Percentiles rank a stretch among this genome's conserved stretches.
phyloP scores from a whole-genome alignment of 2,113 vertebrate species.

The Sminthopsis crassicaudata region DNA sequence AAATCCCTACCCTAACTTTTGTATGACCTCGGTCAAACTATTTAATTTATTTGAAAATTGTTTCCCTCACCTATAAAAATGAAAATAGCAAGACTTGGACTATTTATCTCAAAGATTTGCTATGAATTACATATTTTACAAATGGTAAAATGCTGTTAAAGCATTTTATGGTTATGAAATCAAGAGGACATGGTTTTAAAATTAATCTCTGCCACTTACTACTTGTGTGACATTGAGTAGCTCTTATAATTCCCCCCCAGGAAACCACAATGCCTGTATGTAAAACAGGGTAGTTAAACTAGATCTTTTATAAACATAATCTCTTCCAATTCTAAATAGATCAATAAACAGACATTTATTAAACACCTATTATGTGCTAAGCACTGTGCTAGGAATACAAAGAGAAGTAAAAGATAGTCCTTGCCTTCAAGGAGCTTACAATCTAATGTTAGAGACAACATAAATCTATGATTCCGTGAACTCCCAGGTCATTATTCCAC shows the following conservation, averaged over 20 bases:
- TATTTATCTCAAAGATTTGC: neutral
- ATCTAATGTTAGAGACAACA: neutral
- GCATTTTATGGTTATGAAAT: neutral
- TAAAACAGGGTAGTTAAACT: neutral
- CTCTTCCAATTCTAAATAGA: neutral
- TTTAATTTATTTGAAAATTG: neutral
- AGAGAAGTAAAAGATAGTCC: neutral
- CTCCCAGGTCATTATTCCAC: neutral
- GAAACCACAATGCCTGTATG: neutral
- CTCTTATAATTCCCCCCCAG: no score
- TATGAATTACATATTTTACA: neutral
- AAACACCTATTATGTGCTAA: neutral
- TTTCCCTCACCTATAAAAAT: neutral
- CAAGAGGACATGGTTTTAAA: neutral
- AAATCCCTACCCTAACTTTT: neutral
- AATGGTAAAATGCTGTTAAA: neutral
- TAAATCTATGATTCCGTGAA: neutral
- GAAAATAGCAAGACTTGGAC: neutral
- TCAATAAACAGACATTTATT: neutral
- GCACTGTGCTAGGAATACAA: neutral
- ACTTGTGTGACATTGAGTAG: neutral
- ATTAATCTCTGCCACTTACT: neutral
- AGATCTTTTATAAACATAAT: neutral
- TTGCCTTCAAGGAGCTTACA: neutral
- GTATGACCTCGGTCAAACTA: neutral